Evolutionary conservation across 2,113 vertebrate species (phyloP).

Genomic region (Eptatretus burgeri): DNA sequence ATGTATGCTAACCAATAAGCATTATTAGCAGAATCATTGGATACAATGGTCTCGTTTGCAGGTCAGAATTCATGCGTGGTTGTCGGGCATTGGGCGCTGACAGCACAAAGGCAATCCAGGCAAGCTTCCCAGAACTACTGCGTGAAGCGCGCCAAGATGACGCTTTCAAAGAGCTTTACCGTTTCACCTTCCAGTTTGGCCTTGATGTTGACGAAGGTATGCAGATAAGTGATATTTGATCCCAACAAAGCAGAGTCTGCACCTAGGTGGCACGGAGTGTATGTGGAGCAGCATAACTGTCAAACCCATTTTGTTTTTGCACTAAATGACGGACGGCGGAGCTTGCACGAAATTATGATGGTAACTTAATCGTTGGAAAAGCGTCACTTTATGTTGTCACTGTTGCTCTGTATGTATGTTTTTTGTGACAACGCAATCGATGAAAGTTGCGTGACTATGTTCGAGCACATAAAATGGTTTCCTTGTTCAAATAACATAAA

Average conservation of each 20-base stretch:
- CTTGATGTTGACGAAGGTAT: neutral
- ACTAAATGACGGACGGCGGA: too few relatives aligned
- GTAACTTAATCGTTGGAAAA: neutral
- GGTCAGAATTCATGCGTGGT: neutral
- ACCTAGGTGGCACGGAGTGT: neutral
- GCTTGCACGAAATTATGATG: neutral
- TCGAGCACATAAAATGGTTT: neutral
- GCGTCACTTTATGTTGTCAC: neutral
- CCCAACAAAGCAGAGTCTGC: neutral
- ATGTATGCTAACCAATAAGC: too few relatives aligned
- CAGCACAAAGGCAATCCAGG: conserved; percentile 2
- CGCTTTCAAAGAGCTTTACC: conserved; percentile 4
- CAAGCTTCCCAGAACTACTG: neutral
- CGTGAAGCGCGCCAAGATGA: neutral
- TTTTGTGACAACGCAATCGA: neutral
- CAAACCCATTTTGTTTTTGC: too few relatives aligned
- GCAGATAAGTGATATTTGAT: neutral
- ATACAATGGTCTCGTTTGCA: neutral
- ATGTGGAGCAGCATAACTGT: neutral
- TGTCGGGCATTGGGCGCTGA: conserved; percentile 2
- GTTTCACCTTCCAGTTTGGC: conserved; percentile 6
- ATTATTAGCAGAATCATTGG: too few relatives aligned
- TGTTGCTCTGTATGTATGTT: neutral
- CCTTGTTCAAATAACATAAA: neutral
- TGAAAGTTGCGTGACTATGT: neutral